These are phyloP conservation scores for Lamellibrachia columna DNA, from an alignment of 2,888 invertebrate genomes.

Conservation along the genomic window DNA sequence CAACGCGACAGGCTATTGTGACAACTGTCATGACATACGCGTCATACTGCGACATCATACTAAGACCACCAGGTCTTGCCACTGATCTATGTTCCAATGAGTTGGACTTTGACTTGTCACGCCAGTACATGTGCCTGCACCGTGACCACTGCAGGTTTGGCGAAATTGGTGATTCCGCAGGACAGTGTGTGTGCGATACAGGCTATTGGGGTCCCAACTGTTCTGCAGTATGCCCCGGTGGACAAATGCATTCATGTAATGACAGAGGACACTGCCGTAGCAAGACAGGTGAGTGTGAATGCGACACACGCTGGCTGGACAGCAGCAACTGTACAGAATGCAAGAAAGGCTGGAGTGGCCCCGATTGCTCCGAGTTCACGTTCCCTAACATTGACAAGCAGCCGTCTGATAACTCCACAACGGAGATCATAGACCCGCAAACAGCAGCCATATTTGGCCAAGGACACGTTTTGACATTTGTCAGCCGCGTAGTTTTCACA, in stretches of 20 bases:
- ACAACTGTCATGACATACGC: conserved; percentile 9
- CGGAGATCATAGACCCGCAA: neutral
- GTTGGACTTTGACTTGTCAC: neutral
- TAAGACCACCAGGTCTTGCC: neutral
- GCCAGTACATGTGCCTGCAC: neutral
- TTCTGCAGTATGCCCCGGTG: conserved; percentile 42
- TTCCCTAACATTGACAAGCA: neutral
- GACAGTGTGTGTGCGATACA: conserved; percentile 38
- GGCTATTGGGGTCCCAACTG: conserved; percentile 48
- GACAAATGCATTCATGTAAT: conserved; percentile 37
- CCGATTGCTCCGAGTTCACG: conserved; percentile 31
- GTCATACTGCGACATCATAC: neutral
- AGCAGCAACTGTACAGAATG: conserved; percentile 40
- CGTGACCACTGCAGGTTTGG: neutral
- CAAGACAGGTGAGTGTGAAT: conserved; percentile 39
- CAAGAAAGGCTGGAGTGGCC: conserved; percentile 40
- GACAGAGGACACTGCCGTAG: conserved; percentile 40
- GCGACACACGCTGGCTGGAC: conserved; percentile 36
- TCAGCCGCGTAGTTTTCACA: neutral
- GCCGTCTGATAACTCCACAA: neutral
- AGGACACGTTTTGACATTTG: neutral
- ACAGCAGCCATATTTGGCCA: neutral
- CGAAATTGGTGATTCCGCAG: neutral
- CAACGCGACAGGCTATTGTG: neutral
- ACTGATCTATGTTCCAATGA: neutral